phyloP scores from a whole-genome alignment of 2,888 invertebrate genomes.

The Mimumesa dahlbomi region DNA sequence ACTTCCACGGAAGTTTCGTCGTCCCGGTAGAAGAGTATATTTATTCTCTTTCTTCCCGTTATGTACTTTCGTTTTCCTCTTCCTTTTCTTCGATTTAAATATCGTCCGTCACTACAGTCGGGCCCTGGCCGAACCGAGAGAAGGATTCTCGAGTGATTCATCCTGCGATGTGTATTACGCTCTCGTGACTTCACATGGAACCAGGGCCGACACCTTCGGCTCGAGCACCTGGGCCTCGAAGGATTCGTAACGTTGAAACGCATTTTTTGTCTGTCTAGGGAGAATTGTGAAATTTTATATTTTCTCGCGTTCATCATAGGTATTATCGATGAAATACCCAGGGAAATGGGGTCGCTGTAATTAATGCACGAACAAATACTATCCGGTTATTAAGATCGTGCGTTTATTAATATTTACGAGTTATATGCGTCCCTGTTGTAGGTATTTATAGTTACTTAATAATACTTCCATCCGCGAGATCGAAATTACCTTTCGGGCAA shows the following conservation, averaged over 20 bases:
- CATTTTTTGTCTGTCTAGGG: too few relatives aligned
- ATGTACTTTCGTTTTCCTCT: neutral
- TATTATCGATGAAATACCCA: too few relatives aligned
- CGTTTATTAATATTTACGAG: neutral
- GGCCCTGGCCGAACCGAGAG: neutral
- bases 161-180: slow-evolving; percentile 36
- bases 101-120: neutral
- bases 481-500: too few relatives aligned
- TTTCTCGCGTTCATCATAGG: too few relatives aligned
- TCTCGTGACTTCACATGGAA: slow-evolving; percentile 31
- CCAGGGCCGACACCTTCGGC: slow-evolving; percentile 4
- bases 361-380: neutral
- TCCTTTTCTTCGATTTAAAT: slow-evolving; percentile 5
- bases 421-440: too few relatives aligned
- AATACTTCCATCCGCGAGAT: too few relatives aligned
- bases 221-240: neutral
- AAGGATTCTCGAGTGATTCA: slow-evolving; percentile 46
- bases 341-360: neutral
- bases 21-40: neutral
- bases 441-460: too few relatives aligned
- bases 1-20: neutral
- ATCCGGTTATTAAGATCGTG: neutral
- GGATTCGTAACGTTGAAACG: too few relatives aligned
- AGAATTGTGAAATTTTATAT: too few relatives aligned
- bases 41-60: neutral